A percentile compares a stretch with the other conserved stretches of the same genome.
Evolutionary conservation across 2,888 invertebrate genomes (phyloP).

Genomic region (Microplitis manilae): DNA sequence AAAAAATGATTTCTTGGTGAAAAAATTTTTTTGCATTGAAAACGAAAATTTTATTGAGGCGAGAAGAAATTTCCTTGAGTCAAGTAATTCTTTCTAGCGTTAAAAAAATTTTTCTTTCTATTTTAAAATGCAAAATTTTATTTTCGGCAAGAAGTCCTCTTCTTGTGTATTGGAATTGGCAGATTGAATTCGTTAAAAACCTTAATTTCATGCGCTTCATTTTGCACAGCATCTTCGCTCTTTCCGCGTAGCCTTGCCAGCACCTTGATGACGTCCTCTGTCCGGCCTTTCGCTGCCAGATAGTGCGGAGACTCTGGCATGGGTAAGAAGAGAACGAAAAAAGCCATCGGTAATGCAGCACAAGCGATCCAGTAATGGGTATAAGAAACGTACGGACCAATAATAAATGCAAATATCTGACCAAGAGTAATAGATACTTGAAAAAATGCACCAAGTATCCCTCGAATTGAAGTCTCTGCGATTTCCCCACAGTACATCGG

Average conservation of each 20-base stretch:
- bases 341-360: conserved; percentile 76
- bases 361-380: conserved; percentile 78
- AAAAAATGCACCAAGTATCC: conserved; percentile 86
- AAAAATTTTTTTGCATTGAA: no score
- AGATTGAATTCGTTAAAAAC: conserved; percentile 55
- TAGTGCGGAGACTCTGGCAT: conserved; percentile 89
- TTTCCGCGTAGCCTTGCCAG: conserved; percentile 80
- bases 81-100: no score
- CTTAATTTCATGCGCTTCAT: conserved; percentile 78
- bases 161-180: no score
- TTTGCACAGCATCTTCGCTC: conserved; percentile 75
- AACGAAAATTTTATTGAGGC: no score
- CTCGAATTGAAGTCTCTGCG: conserved; percentile 83
- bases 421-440: conserved; percentile 82
- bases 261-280: conserved; percentile 77
- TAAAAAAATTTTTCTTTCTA: no score
- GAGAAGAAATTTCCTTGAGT: no score
- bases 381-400: conserved; percentile 83
- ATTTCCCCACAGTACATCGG: conserved; percentile 92
- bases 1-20: no score
- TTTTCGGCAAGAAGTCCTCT: no score
- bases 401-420: conserved; percentile 79
- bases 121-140: no score
- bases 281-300: conserved; percentile 75
- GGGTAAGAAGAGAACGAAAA: conserved; percentile 77